Conservation (phyloP, 2,113 vertebrate species). For the Stigmatopora argus region DNA sequence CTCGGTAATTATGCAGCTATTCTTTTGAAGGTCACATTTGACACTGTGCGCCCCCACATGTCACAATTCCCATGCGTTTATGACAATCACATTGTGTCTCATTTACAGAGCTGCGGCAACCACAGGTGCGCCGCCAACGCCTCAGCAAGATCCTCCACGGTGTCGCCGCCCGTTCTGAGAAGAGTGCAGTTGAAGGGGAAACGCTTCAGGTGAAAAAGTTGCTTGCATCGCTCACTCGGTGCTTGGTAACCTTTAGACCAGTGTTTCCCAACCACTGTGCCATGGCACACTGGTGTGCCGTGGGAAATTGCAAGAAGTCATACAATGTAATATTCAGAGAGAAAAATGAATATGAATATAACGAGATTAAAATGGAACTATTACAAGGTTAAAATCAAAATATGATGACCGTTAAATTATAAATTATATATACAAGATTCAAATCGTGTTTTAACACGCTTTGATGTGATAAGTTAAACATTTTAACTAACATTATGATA, state of each 20-base stretch:
- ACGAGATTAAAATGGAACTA: too few relatives aligned
- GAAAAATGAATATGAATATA: too few relatives aligned
- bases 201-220: slow-evolving; percentile 64
- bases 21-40: background rate
- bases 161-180: slow-evolving; percentile 50
- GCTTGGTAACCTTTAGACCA: slow-evolving; percentile 22
- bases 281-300: too few relatives aligned
- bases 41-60: background rate
- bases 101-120: slow-evolving; percentile 57
- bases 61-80: background rate
- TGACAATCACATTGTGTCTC: background rate
- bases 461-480: too few relatives aligned
- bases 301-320: too few relatives aligned
- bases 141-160: slow-evolving; percentile 42
- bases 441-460: too few relatives aligned
- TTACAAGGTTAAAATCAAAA: too few relatives aligned
- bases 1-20: background rate
- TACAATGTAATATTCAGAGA: too few relatives aligned
- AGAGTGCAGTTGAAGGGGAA: slow-evolving; percentile 63
- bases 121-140: slow-evolving; percentile 47
- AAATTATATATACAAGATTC: too few relatives aligned
- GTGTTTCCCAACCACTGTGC: too few relatives aligned
- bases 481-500: too few relatives aligned
- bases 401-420: too few relatives aligned
- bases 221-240: background rate